Conservation (phyloP, 2,113 vertebrate genomes). For the Myotis brandtii region DNA sequence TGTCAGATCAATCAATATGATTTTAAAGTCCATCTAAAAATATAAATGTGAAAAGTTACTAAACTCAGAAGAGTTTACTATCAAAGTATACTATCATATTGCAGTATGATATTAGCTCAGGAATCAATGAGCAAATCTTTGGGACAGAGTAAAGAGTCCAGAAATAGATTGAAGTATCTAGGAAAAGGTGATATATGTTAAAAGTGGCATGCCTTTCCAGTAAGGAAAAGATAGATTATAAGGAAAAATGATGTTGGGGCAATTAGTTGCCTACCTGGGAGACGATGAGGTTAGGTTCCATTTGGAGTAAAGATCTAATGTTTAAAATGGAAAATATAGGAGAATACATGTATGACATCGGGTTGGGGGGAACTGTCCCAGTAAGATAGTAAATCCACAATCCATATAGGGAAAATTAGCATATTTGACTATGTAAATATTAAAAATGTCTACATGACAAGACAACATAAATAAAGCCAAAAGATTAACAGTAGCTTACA, state of each 20-base stretch:
- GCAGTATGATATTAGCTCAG: not conserved
- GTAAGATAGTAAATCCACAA: not conserved
- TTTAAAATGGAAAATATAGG: constrained; percentile 34
- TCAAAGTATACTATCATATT: not conserved
- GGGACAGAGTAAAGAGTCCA: not conserved
- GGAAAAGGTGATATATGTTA: not conserved
- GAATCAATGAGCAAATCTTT: not conserved
- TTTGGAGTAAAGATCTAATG: not conserved
- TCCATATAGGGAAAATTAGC: not conserved
- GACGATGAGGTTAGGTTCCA: not conserved
- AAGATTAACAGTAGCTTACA: not conserved
- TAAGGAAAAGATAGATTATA: not conserved
- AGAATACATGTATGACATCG: not conserved
- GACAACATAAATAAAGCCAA: not conserved
- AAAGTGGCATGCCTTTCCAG: not conserved
- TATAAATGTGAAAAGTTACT: not conserved
- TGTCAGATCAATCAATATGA: not conserved
- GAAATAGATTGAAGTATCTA: not conserved
- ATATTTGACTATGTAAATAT: not conserved
- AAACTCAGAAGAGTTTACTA: not conserved
- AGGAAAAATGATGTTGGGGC: not conserved
- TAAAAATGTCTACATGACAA: not conserved
- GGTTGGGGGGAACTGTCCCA: not conserved
- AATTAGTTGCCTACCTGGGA: not conserved
- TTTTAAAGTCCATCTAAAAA: constrained; percentile 42